Evolutionary conservation across 2,797 vertebrate species (phyloP), one percentile per base, ranked within the genome.

Genomic region (Staurois parvus): DNA sequence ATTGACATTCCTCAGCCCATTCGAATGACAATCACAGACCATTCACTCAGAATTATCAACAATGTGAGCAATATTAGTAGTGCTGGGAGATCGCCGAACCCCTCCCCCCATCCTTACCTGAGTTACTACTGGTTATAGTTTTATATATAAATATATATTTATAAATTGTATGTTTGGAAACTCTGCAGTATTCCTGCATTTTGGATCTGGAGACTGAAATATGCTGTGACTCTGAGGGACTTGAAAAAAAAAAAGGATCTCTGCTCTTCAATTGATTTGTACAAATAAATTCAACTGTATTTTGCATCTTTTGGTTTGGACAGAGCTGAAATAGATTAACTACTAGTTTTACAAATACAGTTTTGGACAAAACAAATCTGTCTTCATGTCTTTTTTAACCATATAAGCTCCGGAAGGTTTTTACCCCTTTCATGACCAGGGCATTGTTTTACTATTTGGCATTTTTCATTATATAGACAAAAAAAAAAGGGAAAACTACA

Each of bases 321-420:
- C 62, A 70, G 68, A 81, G 40, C 37, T 79, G 42, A 74, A 69
- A 81, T 75, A 83, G 79, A 81, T 72, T 45, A 74, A 77, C 34
- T 29, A 72, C 68, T 87, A 86, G 83, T 89, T 88, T 80, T 48
- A 87, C 75, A 82, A 85, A 88, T 89, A 86, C 84, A 88, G 52
- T 56, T 87, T 88, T 89, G 78, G 82, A 83, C 21, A 76, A 66
- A 83, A 79, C 76, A 78, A 77, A 45, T 13, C 21, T 29, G 28
- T 40, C 26, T 76, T 17, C 12, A 19, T 67, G 75, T 48, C 11
- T 81, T 73, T 75, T 5, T 15, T n/a, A n/a, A n/a, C n/a, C n/a
- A n/a, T n/a, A n/a, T n/a, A n/a, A n/a, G n/a, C n/a, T n/a, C n/a
- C n/a, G n/a, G n/a, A n/a, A n/a, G n/a, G n/a, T n/a, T n/a, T n/a